These are phyloP conservation scores for Tinea pellionella DNA, from an alignment of 2,888 invertebrate genomes.

Conservation along the genomic window DNA sequence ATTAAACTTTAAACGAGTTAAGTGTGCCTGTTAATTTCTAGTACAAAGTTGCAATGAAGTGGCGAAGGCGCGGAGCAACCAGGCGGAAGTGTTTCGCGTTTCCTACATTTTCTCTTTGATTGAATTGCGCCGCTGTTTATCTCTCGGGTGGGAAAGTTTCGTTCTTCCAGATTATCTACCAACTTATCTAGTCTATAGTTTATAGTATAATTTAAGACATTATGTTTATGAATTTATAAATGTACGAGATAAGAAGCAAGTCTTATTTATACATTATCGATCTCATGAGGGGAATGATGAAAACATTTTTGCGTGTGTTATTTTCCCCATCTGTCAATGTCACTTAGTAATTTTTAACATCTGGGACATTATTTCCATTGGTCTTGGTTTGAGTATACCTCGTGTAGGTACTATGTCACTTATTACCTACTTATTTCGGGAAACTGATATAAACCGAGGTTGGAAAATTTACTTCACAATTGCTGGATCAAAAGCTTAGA, in stretches of 20 bases:
- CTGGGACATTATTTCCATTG: neutral
- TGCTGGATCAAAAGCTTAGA: neutral
- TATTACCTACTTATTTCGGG: neutral
- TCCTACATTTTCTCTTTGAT: slow-evolving; percentile 10
- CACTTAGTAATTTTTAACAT: slow-evolving; percentile 49
- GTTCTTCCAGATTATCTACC: neutral
- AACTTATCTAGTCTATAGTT: neutral
- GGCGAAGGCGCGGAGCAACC: neutral
- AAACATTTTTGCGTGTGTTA: neutral
- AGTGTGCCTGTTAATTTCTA: slow-evolving; percentile 11
- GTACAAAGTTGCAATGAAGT: slow-evolving; percentile 9
- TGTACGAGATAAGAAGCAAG: too few species aligned
- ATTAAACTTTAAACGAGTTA: neutral
- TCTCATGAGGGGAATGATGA: neutral
- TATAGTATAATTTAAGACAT: neutral
- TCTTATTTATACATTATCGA: neutral
- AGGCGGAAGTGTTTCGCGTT: slow-evolving; percentile 1
- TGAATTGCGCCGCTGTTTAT: slow-evolving; percentile 9
- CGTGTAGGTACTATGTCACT: neutral
- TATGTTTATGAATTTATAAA: neutral
- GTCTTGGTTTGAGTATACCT: neutral
- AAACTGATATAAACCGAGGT: neutral
- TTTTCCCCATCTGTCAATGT: slow-evolving; percentile 57
- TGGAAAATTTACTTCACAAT: neutral
- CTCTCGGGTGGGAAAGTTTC: neutral